A percentile compares a stretch with the other conserved stretches of the same genome.
Evolutionary conservation across 2,888 invertebrate species (phyloP).

Genomic region (Drosophila histrio): DNA sequence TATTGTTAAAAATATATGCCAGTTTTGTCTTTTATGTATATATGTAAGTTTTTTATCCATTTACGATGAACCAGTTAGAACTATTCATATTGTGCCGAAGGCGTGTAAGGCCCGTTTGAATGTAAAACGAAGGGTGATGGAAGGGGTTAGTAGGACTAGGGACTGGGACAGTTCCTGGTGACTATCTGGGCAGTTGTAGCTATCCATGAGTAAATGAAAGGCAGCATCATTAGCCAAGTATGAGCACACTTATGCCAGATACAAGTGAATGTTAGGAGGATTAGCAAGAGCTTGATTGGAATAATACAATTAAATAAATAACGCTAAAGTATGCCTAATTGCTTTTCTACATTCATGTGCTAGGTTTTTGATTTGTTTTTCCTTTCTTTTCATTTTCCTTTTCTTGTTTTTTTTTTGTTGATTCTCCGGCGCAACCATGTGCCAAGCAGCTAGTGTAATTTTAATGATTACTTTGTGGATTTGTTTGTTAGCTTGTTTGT

Average conservation of each 20-base stretch:
- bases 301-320: constrained; percentile 73
- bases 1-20: constrained; percentile 64
- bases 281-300: constrained; percentile 47
- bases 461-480: constrained; percentile 30
- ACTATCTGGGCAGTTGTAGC: constrained; percentile 25
- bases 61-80: constrained; percentile 26
- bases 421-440: constrained; percentile 36
- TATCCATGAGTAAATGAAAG: constrained; percentile 15
- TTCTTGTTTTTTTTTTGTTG: constrained; percentile 26
- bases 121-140: constrained; percentile 19
- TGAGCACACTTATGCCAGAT: constrained; percentile 20
- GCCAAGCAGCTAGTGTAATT: constrained; percentile 41
- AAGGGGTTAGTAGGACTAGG: neutral
- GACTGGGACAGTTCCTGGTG: neutral
- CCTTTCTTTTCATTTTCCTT: neutral
- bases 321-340: constrained; percentile 76
- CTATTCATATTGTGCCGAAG: constrained; percentile 51
- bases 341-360: constrained; percentile 72
- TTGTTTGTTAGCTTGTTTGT: constrained; percentile 15
- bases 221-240: constrained; percentile 23
- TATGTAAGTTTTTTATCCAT: constrained; percentile 24
- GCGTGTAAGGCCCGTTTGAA: constrained; percentile 46
- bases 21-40: constrained; percentile 40
- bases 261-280: constrained; percentile 26
- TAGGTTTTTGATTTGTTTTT: constrained; percentile 60